A percentile compares a stretch with the other conserved stretches of the same genome.
phyloP scores from a whole-genome alignment of 2,888 invertebrate genomes.

The Unio pictorum region DNA sequence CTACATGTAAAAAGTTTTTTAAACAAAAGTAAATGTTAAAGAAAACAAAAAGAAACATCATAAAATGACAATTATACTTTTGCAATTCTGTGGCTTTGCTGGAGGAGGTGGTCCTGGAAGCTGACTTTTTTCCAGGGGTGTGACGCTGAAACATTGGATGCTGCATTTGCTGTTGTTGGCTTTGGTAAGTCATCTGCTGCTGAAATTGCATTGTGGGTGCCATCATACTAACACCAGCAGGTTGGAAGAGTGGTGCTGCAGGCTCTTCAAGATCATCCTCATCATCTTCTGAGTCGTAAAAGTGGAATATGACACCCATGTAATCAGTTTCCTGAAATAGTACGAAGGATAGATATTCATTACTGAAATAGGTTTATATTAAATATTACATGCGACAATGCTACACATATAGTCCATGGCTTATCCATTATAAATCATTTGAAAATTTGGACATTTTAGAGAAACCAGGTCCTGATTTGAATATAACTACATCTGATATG shows the following conservation, averaged over 20 bases:
- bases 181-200: too few relatives aligned
- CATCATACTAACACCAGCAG: slow-evolving; percentile 2
- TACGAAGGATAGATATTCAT: slow-evolving; percentile 5
- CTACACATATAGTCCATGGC: too few relatives aligned
- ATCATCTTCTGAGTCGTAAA: slow-evolving; percentile 68
- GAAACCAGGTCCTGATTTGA: too few relatives aligned
- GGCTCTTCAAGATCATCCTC: slow-evolving; percentile 53
- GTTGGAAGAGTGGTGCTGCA: slow-evolving; percentile 9
- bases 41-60: not conserved
- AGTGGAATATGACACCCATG: slow-evolving; percentile 69
- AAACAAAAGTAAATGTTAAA: not conserved
- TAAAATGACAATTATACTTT: slow-evolving; percentile 15
- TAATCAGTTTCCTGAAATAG: slow-evolving; percentile 67
- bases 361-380: not conserved
- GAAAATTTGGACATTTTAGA: too few relatives aligned
- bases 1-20: not conserved
- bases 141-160: slow-evolving; percentile 1
- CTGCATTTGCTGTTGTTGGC: too few relatives aligned
- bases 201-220: too few relatives aligned
- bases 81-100: slow-evolving; percentile 39
- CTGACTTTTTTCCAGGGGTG: slow-evolving; percentile 25
- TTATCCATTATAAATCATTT: too few relatives aligned
- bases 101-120: slow-evolving; percentile 33
- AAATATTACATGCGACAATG: not conserved
- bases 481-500: too few relatives aligned